Evolutionary conservation across 2,113 vertebrate species (phyloP).

Genomic region (Lathamus discolor): DNA sequence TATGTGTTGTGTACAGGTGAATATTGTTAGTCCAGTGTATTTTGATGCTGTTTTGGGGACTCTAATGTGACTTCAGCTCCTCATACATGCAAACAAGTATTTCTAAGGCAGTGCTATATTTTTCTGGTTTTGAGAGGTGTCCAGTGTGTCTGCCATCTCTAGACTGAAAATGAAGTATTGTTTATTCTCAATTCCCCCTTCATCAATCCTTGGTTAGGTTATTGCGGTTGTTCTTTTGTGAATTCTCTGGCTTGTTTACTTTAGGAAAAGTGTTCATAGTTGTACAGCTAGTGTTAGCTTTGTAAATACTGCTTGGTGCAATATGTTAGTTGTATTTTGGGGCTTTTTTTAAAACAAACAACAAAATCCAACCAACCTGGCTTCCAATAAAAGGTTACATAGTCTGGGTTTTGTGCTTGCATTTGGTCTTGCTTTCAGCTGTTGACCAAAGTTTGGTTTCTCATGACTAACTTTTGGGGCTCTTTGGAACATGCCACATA

Average conservation of each 20-base stretch:
- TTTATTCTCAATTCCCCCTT: neutral
- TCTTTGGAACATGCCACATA: neutral
- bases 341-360: neutral
- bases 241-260: slow-evolving; percentile 41
- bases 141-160: neutral
- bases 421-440: neutral
- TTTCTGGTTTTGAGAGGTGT: neutral
- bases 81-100: neutral
- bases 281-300: slow-evolving; percentile 41
- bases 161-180: neutral
- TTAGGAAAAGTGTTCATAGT: slow-evolving; percentile 45
- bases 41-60: neutral
- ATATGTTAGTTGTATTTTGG: neutral
- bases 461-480: neutral
- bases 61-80: neutral
- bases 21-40: neutral
- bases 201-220: slow-evolving; percentile 42
- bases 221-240: slow-evolving; percentile 7
- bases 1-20: neutral
- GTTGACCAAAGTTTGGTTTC: neutral
- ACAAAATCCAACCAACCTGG: neutral
- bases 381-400: neutral
- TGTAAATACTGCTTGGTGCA: neutral
- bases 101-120: neutral
- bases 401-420: neutral